Conservation (phyloP, 2,888 invertebrate species). For the Callyntrura guangdongensis region DNA sequence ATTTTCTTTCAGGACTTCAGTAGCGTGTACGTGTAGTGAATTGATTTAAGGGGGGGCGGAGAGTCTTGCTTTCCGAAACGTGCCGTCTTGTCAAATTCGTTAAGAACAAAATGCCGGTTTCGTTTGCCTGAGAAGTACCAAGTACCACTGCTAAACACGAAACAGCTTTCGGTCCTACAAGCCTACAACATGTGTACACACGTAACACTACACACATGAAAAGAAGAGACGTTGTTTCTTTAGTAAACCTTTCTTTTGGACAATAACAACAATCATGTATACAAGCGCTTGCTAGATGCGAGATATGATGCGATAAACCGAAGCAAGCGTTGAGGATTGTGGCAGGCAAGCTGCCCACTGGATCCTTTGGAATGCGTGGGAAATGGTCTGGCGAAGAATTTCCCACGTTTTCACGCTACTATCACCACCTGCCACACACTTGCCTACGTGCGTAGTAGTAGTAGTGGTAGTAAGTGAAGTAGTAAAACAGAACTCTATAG, state of each 20-base stretch:
- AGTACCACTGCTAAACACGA: too few species aligned
- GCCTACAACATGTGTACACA: not conserved
- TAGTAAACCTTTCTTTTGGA: not conserved
- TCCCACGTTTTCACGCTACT: slow-evolving; percentile 80
- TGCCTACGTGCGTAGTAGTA: slow-evolving; percentile 58
- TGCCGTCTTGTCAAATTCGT: too few species aligned
- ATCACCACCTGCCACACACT: slow-evolving; percentile 83
- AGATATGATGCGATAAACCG: slow-evolving; percentile 47
- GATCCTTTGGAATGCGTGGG: slow-evolving; percentile 82
- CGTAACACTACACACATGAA: not conserved
- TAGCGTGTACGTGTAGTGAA: too few species aligned
- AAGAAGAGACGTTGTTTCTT: not conserved
- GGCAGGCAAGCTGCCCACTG: slow-evolving; percentile 80
- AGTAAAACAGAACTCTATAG: not conserved
- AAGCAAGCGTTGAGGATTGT: slow-evolving; percentile 76
- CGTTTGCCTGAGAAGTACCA: too few species aligned
- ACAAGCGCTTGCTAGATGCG: not conserved
- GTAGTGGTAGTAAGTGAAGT: not conserved
- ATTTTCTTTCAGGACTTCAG: too few species aligned
- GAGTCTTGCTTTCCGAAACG: too few species aligned
- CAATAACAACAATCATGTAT: slow-evolving; percentile 40
- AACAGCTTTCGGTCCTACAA: too few species aligned
- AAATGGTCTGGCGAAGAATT: slow-evolving; percentile 78
- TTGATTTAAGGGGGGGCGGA: too few species aligned
- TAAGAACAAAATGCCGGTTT: too few species aligned